These are phyloP conservation scores for Lepidocolaptes lacrymiger DNA, from an alignment of 2,797 vertebrate species.

Conservation along the genomic window DNA sequence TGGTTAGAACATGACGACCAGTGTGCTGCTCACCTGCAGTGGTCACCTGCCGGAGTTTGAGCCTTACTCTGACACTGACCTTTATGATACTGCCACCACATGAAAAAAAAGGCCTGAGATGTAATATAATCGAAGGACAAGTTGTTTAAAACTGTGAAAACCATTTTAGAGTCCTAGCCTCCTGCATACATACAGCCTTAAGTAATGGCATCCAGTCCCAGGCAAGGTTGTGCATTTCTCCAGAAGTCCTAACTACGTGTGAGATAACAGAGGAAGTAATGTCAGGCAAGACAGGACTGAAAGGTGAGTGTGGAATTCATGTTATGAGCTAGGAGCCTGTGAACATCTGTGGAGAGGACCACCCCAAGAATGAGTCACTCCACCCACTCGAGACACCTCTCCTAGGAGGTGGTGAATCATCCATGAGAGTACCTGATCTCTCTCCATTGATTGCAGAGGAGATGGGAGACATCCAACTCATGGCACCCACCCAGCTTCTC, in stretches of 20 bases:
- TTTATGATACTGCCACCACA: background rate
- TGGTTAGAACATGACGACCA: background rate
- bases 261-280: background rate
- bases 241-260: background rate
- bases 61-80: background rate
- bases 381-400: conserved; percentile 36
- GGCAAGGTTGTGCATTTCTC: background rate
- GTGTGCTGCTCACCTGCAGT: background rate
- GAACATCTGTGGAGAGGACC: conserved; percentile 20
- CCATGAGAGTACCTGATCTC: background rate
- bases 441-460: background rate
- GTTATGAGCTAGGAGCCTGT: background rate
- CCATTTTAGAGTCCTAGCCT: background rate
- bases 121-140: background rate
- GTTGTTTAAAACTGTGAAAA: background rate
- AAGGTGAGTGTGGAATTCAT: background rate
- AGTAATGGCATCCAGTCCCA: background rate
- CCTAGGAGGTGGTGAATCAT: conserved; percentile 13
- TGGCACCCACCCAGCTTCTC: background rate
- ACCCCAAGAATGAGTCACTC: conserved; percentile 39
- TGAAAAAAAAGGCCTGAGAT: background rate
- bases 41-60: background rate
- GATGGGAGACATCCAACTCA: background rate
- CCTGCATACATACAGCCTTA: background rate
- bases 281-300: background rate